Base-by-base conservation (phyloP, 2,888 invertebrate genomes). In the Xylocampa areola region DNA sequence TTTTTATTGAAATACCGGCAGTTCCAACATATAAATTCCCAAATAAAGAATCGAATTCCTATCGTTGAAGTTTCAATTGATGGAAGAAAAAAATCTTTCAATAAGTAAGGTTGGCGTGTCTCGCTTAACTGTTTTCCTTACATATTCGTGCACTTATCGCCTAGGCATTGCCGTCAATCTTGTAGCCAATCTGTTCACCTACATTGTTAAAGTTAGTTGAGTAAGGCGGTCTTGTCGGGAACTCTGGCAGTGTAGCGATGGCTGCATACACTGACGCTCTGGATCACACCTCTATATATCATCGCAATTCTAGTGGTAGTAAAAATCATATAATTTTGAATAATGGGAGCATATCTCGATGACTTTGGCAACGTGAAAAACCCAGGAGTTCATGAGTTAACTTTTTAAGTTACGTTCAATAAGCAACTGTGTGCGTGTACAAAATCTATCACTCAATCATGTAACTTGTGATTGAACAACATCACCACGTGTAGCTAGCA, bases 251-350 rank as follows among this genome's bases (percentile, higher is more conserved):
- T 62, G 45, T 58, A 44, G 73, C 67, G 44, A 91, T 92, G 92
- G 82, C 83, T 43, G 83, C 83, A 41, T 78, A 86, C 63, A 72
- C 82, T 16, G 90, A 91, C 53, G 81, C 86, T 61, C 88, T 95
- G 36, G 92, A 95, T 72, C 96, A 96, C 80, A 95, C 96, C 27
- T 95, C 95, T 83, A 96, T 96, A 86, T 96, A 96, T 82, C 94
- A 93, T 64, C 92, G 95, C n/a, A 89, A 94, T 66, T 86, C 90
- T 63, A 91, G 94, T 81, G 95, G 95, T 95, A 89, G 51, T 37
- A 23, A 39, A 10, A 39, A 23, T 2, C 21, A 11, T 7, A 2
- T 13, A 13, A 6, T 21, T 17, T 7, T 14, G 4, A 21, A 19
- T n/a, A n/a, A 21, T 13, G 10, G 7, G 8, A 13, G 11, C 11